Conservation (phyloP, 2,113 vertebrate species). For the Odontophorus gujanensis region DNA sequence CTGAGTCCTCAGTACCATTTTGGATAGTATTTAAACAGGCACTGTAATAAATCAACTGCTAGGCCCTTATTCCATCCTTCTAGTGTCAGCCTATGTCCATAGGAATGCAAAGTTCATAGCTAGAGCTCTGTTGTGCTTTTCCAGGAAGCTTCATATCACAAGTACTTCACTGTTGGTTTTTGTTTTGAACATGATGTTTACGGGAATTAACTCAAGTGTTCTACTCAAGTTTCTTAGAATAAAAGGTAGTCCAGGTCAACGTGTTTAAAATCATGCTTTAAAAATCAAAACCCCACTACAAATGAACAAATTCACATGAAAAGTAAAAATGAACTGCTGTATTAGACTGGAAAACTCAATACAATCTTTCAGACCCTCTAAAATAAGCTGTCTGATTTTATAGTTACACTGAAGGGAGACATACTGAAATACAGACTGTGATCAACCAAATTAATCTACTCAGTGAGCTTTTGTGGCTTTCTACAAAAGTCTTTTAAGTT, state of each 20-base stretch:
- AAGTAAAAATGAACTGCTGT: slow-evolving; percentile 19
- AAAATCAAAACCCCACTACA: slow-evolving; percentile 27
- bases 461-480: slow-evolving; percentile 72
- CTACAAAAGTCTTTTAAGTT: slow-evolving; percentile 74
- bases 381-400: slow-evolving; percentile 56
- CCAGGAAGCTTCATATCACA: background rate
- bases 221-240: background rate
- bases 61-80: background rate
- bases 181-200: slow-evolving; percentile 9
- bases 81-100: background rate
- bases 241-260: background rate
- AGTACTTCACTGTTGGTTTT: background rate
- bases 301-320: slow-evolving; percentile 6
- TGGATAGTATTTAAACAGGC: background rate
- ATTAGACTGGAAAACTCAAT: slow-evolving; percentile 7
- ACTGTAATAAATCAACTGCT: background rate
- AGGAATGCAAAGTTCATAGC: background rate
- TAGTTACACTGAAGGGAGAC: slow-evolving; percentile 41
- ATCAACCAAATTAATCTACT: slow-evolving; percentile 76
- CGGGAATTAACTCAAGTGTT: slow-evolving; percentile 9
- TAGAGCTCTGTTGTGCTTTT: background rate
- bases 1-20: background rate
- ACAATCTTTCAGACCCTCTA: slow-evolving; percentile 11
- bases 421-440: slow-evolving; percentile 30
- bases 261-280: background rate